Conservation (phyloP, 53 echinoderm and acorn worm species). For the Stichopus horrens region DNA sequence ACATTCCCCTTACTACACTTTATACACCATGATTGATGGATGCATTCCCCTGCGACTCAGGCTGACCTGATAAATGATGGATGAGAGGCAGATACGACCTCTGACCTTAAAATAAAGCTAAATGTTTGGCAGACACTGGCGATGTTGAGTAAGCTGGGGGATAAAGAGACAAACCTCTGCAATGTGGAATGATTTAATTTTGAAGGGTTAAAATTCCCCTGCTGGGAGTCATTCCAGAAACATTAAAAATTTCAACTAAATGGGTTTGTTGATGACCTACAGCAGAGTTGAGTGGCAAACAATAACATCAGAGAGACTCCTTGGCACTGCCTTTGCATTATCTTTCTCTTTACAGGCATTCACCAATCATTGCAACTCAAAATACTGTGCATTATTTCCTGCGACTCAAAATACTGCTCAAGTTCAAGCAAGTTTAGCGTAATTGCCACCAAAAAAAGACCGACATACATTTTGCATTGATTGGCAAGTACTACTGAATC, state of each 20-base stretch:
- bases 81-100: constrained; percentile 23
- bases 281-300: no score
- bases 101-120: neutral
- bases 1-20: neutral
- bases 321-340: no score
- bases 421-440: no score
- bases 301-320: no score
- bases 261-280: neutral
- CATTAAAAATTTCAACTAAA: constrained; percentile 24
- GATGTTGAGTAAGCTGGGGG: neutral
- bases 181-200: neutral
- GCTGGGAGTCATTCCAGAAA: neutral
- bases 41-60: neutral
- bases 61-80: constrained; percentile 31
- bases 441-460: no score
- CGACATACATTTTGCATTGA: no score
- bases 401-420: no score
- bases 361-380: no score
- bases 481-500: no score
- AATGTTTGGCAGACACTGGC: no score
- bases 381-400: no score
- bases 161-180: neutral
- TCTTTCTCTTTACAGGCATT: no score
- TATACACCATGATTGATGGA: neutral
- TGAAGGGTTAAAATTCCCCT: neutral